Percentiles rank a stretch among this genome's conserved stretches.
Conservation (phyloP, 2,113 vertebrate species). For the Cyprinodon tularosa region DNA sequence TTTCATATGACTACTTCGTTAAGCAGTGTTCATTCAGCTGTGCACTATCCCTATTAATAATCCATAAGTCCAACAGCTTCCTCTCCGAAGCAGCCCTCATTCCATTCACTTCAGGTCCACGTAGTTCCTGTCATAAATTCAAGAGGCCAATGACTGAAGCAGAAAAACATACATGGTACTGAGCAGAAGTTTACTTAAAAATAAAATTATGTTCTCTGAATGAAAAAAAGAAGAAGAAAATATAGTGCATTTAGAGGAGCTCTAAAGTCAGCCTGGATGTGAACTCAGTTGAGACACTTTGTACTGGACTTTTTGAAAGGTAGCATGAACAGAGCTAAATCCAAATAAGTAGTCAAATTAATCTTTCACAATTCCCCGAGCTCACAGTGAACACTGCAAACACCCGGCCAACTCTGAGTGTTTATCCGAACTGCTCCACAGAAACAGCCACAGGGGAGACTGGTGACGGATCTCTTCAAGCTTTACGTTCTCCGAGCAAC, state of each 20-base stretch:
- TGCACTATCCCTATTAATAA: conserved; percentile 36
- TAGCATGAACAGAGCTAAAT: conserved; percentile 28
- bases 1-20: too few relatives aligned
- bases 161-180: conserved; percentile 31
- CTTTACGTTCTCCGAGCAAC: conserved; percentile 11
- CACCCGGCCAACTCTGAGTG: conserved; percentile 41
- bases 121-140: conserved; percentile 48
- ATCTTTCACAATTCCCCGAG: conserved; percentile 32
- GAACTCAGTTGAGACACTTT: conserved; percentile 33
- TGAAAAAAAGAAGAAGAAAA: conserved; percentile 3
- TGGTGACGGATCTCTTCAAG: background rate
- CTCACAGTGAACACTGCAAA: conserved; percentile 34
- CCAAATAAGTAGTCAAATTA: conserved; percentile 50
- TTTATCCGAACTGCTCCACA: conserved; percentile 37
- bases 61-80: conserved; percentile 28
- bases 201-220: conserved; percentile 2
- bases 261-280: conserved; percentile 1
- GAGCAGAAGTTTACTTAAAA: conserved; percentile 24
- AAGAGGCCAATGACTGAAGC: conserved; percentile 20
- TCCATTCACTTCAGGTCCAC: conserved; percentile 39
- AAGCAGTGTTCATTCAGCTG: too few relatives aligned
- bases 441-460: conserved; percentile 3
- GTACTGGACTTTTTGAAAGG: conserved; percentile 36
- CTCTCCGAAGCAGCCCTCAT: conserved; percentile 35
- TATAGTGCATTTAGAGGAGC: conserved; percentile 9